These are phyloP conservation scores for Chironomus riparius DNA, from an alignment of 2,888 invertebrate genomes.

Conservation along the genomic window DNA sequence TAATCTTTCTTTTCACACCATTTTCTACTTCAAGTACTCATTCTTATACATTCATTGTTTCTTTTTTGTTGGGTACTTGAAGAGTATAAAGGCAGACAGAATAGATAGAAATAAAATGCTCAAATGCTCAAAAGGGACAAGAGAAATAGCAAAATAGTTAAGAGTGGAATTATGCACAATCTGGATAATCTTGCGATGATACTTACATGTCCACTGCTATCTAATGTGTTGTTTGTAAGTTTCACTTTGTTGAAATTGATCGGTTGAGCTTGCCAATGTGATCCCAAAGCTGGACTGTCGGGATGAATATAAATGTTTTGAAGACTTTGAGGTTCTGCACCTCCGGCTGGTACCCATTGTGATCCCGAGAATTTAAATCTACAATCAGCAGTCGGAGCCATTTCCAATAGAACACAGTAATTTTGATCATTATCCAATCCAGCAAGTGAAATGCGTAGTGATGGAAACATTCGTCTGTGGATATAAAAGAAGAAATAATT, in stretches of 20 bases:
- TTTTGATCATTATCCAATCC: constrained; percentile 71
- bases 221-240: constrained; percentile 76
- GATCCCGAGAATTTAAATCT: constrained; percentile 75
- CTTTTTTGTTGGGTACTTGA: constrained; percentile 18
- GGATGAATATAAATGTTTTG: constrained; percentile 74
- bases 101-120: background rate
- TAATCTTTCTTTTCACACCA: constrained; percentile 17
- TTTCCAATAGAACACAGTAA: constrained; percentile 75
- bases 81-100: background rate
- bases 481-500: background rate
- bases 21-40: constrained; percentile 16
- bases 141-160: background rate
- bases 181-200: constrained; percentile 12
- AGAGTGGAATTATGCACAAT: background rate
- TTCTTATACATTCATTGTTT: background rate
- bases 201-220: constrained; percentile 69
- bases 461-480: constrained; percentile 87
- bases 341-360: constrained; percentile 79
- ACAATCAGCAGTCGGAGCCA: constrained; percentile 64
- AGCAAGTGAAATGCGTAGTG: constrained; percentile 62
- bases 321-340: constrained; percentile 73
- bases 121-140: background rate
- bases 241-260: constrained; percentile 75
- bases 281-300: constrained; percentile 76
- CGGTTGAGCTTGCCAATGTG: constrained; percentile 77